Evolutionary conservation across 2,113 vertebrate genomes (phyloP).

Genomic region (Austrofundulus limnaeus): DNA sequence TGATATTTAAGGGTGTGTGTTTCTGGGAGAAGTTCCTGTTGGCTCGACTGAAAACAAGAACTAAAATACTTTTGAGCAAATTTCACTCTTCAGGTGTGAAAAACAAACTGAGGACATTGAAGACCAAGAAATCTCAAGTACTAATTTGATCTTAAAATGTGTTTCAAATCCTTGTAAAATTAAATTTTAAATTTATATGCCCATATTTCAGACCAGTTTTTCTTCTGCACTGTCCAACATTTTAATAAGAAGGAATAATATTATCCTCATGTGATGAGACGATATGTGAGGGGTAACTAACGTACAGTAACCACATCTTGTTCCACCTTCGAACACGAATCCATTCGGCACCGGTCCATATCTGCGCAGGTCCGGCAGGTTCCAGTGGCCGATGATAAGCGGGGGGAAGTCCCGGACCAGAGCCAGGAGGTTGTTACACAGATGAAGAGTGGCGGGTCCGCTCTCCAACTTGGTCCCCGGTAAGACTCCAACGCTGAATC

Average conservation of each 20-base stretch:
- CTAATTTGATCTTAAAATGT: no score
- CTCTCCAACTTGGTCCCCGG: slow-evolving; percentile 93
- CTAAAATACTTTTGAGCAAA: no score
- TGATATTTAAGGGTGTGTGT: not conserved
- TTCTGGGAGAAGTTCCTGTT: not conserved
- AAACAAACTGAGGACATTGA: no score
- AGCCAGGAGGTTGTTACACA: slow-evolving; percentile 92
- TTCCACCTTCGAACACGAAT: slow-evolving; percentile 97
- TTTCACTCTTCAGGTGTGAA: no score
- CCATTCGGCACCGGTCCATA: slow-evolving; percentile 92
- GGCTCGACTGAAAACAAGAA: no score
- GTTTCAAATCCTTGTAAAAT: no score
- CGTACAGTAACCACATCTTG: slow-evolving; percentile 97
- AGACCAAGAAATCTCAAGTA: no score
- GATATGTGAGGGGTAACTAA: slow-evolving; percentile 28
- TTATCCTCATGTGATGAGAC: no score
- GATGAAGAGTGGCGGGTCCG: slow-evolving; percentile 90
- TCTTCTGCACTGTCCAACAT: no score
- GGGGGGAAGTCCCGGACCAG: slow-evolving; percentile 87
- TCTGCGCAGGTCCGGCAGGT: slow-evolving; percentile 90
- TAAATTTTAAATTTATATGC: no score
- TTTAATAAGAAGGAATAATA: no score
- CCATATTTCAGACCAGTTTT: no score
- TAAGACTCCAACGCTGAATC: slow-evolving; percentile 89
- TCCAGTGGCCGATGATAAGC: slow-evolving; percentile 88